Base-by-base conservation (phyloP, 2,113 vertebrate species). In the Eptatretus burgeri region DNA sequence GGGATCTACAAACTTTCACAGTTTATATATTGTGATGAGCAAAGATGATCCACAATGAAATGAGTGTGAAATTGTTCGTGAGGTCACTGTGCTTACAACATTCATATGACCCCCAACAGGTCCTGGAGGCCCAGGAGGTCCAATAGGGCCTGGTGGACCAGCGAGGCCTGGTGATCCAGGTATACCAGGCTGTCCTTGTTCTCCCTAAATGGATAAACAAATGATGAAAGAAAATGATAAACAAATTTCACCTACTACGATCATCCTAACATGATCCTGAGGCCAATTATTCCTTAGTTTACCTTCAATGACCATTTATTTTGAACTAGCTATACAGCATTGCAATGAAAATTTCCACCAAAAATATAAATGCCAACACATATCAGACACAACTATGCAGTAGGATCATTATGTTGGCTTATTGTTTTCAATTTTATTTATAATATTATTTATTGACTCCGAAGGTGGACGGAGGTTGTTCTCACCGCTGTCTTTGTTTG, bases 61-160 rank as follows among this genome's bases (percentile, higher is more conserved):
- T 7, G 7, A 41, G 27, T 7, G 27, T 41, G 27, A 41, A 41
- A 41, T 41, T 41, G 27, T 41, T 7, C 3, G 27, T 41, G 27
- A 41, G 27, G 27, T 41, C 27, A 41, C 27, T 41, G 27, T 41
- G 27, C 27, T 41, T 41, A 41, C 27, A 41, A 41, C 27, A 41
- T 41, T 41, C 3, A 41, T 7, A 41, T 41, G 27, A 41, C 27
- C 27, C 27, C 27, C 56, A 12, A 20, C n/a, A 60, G 56, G 56
- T 20, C 56, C 56, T 60, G 56, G 56, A 17, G 56, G 56, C n/a
- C 56, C 56, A n/a, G 56, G 56, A 60, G 56, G 56, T 60, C 56
- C 56, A 60, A 60, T 60, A 17, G 56, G 56, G 56, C 56, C 56
- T 17, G 56, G 56, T 60, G 11, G 56, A 10, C 56, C 56, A 60